Evolutionary conservation across 2,797 vertebrate species (phyloP), one percentile per base, ranked within the genome.

Genomic region (Coregonus ussuriensis): DNA sequence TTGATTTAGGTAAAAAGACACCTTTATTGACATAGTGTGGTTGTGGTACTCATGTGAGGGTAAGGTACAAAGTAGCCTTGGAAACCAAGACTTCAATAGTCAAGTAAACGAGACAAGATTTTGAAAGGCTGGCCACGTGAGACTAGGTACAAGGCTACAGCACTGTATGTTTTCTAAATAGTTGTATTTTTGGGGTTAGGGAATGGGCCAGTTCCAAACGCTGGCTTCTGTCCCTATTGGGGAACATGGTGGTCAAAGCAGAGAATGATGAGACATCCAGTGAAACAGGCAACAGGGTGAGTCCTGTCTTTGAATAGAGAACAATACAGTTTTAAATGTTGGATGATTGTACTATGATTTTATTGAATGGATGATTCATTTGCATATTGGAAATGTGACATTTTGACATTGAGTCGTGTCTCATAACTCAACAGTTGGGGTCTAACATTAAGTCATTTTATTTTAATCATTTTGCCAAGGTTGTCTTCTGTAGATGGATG

Each of bases 191-290:
- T 35, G 11, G 29, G 65, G 37, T 29, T 29, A 66, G 67, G 68
- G 53, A 70, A 53, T 37, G 53, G 33, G 67, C 67, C 3, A 31
- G 67, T 25, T 59, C 75, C 53, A 76, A 70, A n/a, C 37, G 67
- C 52, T 76, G 75, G 69, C 31, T 76, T 14, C 33, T 59, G 4
- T 62, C 52, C 33, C 75, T 69, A n/a, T 47, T 76, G 67, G 21
- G 75, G 54, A 21, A 71, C 67, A 69, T 72, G 71, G 51, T 72
- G 29, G 25, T 54, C 21, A 54, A 72, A 29, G 51, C 71, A 15
- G 71, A 72, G 29, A 52, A 54, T 25, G 25, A 15, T 5, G 41
- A 47, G 41, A 29, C 51, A 15, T 51, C 52, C 41, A 53, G 21
- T 6, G 51, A 56, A 25, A 33, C 53, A 4, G 68, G 68, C 16